Evolutionary conservation across 2,797 vertebrate species (phyloP).

Genomic region (Tenualosa thibaudeaui): DNA sequence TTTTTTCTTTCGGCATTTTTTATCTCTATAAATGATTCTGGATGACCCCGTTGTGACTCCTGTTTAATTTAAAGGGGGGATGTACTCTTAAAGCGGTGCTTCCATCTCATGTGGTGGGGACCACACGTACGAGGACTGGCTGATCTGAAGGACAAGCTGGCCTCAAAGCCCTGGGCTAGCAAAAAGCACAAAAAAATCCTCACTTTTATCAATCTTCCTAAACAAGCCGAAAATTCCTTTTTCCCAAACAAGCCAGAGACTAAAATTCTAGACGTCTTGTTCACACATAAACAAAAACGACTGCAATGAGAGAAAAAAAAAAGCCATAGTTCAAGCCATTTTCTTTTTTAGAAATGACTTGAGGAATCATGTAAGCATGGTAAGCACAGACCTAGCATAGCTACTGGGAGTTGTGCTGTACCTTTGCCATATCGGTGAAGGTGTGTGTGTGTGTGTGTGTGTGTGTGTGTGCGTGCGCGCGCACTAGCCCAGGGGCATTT

Average conservation of each 20-base stretch:
- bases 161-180: not conserved
- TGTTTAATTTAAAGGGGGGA: slow-evolving; percentile 38
- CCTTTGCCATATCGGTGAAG: not conserved
- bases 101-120: slow-evolving; percentile 33
- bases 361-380: not conserved
- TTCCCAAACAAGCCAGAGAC: not conserved
- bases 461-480: too few relatives aligned
- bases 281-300: not conserved
- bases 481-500: not conserved
- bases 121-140: slow-evolving; percentile 39
- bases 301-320: not conserved
- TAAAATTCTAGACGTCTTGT: not conserved
- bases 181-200: slow-evolving; percentile 7
- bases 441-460: not conserved
- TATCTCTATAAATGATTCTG: slow-evolving; percentile 45
- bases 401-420: not conserved
- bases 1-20: slow-evolving; percentile 23
- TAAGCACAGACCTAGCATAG: not conserved
- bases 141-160: not conserved
- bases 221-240: not conserved
- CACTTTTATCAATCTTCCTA: not conserved
- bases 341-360: not conserved
- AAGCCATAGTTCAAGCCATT: not conserved
- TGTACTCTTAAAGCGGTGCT: not conserved
- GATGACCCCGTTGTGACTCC: slow-evolving; percentile 46